Conservation (phyloP, 2,888 invertebrate species). For the Caenorhabditis sp. region DNA sequence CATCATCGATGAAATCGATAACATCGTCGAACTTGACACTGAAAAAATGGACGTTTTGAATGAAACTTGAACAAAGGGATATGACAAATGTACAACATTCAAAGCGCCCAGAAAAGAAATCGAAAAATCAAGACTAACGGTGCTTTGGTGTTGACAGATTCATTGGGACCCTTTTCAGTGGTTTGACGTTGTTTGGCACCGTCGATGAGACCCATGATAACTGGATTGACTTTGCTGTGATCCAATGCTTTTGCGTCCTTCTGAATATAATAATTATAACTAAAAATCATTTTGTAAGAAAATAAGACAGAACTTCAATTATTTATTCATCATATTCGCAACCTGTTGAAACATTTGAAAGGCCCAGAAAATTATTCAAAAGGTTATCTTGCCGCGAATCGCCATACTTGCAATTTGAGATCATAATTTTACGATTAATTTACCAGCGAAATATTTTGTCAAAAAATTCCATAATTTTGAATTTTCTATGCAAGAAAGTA, state of each 20-base stretch:
- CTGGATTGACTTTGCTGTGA: constrained; percentile 30
- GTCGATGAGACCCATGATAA: constrained; percentile 50
- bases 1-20: constrained; percentile 58
- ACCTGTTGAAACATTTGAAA: too few species aligned
- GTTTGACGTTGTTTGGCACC: constrained; percentile 25
- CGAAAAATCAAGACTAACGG: constrained; percentile 26
- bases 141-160: constrained; percentile 4
- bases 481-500: background rate
- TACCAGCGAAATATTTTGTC: too few species aligned
- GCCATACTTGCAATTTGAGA: too few species aligned
- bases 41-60: constrained; percentile 43
- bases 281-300: too few species aligned
- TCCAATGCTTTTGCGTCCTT: constrained; percentile 5
- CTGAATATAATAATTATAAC: too few species aligned
- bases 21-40: constrained; percentile 60
- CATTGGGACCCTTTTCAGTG: constrained; percentile 27
- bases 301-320: too few species aligned
- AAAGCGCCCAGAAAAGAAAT: constrained; percentile 28
- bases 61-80: background rate
- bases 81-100: constrained; percentile 29
- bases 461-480: too few species aligned
- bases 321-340: too few species aligned
- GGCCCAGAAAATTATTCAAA: too few species aligned
- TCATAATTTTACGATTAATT: too few species aligned
- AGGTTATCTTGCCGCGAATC: too few species aligned